A percentile compares a stretch with the other conserved stretches of the same genome.
Evolutionary conservation across 2,797 vertebrate genomes (phyloP).

Genomic region (Antrozous pallidus): DNA sequence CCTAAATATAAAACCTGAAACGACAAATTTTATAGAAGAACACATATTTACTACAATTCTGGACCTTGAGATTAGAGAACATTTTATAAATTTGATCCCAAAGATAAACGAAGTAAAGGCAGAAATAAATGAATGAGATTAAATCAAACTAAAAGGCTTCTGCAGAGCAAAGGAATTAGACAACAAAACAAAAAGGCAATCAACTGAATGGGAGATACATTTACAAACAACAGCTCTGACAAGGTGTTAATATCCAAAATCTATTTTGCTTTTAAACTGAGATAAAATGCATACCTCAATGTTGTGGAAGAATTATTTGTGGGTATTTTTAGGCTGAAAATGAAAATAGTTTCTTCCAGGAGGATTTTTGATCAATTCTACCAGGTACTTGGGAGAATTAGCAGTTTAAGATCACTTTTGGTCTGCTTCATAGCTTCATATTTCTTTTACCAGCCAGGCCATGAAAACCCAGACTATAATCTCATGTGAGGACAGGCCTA

Average conservation of each 20-base stretch:
- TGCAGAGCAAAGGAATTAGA: too few species aligned
- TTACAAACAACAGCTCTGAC: too few species aligned
- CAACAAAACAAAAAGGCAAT: too few species aligned
- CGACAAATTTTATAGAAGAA: too few species aligned
- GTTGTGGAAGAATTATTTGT: not conserved
- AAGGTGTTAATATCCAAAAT: too few species aligned
- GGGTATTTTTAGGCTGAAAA: not conserved
- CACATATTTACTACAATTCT: not conserved
- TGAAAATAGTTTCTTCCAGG: not conserved
- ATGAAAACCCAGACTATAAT: not conserved
- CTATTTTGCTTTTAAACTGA: not conserved
- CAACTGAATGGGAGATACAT: too few species aligned
- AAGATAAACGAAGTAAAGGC: not conserved
- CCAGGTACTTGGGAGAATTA: not conserved
- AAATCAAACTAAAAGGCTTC: too few species aligned
- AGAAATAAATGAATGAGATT: too few species aligned
- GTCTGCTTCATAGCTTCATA: not conserved
- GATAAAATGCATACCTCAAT: not conserved
- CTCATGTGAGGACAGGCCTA: not conserved
- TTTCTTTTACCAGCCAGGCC: not conserved
- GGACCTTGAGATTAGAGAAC: not conserved
- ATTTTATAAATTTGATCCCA: not conserved
- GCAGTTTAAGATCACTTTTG: not conserved
- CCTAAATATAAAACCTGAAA: too few species aligned
- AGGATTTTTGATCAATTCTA: not conserved